phyloP scores from a whole-genome alignment of 1,140 invertebrate species.

The Chionoecetes opilio region DNA sequence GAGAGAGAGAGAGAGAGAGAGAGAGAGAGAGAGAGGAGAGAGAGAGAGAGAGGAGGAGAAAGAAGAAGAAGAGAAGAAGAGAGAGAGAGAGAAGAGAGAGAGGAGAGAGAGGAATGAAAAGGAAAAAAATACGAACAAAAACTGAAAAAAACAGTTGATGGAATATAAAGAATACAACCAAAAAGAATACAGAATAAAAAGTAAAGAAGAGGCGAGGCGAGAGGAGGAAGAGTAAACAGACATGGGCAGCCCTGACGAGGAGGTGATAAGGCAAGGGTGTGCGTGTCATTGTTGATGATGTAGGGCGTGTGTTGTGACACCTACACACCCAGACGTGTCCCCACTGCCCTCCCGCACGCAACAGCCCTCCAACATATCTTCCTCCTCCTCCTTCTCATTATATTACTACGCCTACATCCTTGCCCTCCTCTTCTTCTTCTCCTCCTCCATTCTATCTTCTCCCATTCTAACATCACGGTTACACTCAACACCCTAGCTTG shows the following conservation, averaged over 20 bases:
- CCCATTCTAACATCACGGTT: background rate
- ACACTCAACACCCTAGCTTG: background rate
- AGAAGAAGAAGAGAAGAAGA: background rate
- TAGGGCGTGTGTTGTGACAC: conserved; percentile 40
- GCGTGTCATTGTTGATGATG: conserved; percentile 58
- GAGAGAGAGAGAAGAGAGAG: background rate
- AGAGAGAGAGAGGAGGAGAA: background rate
- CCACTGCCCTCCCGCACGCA: conserved; percentile 1
- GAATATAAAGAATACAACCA: background rate
- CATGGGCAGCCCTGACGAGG: background rate
- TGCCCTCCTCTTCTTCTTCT: background rate
- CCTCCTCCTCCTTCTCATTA: background rate
- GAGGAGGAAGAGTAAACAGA: background rate
- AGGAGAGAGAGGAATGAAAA: background rate
- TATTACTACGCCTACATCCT: background rate
- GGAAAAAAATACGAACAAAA: background rate
- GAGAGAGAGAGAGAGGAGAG: background rate
- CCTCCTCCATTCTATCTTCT: background rate
- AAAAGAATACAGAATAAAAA: background rate
- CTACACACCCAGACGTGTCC: conserved; percentile 19
- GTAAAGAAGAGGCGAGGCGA: background rate
- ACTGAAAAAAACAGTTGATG: background rate
- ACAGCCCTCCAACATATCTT: background rate
- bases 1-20: background rate
- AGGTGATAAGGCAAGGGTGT: background rate